Evolutionary conservation across 2,888 invertebrate species (phyloP), one percentile per base, ranked within the genome.

Genomic region (Trissolcus japonicus): DNA sequence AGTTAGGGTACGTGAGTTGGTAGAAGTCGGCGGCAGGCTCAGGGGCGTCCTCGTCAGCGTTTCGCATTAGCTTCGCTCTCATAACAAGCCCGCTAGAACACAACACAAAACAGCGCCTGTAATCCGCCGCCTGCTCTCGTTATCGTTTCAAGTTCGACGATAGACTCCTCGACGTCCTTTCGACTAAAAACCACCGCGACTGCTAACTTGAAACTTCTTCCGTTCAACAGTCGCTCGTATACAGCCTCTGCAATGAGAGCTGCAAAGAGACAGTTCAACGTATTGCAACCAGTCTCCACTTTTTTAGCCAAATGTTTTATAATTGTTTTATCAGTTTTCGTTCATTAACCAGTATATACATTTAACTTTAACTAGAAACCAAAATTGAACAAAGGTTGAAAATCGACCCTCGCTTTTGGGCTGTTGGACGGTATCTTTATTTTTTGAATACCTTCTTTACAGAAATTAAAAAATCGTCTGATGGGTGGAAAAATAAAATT

Each of bases 1-100:
- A 87, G 87, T 87, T 87, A 86, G 87, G 86, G 82, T 87, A 88
- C 83, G 87, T 88, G 86, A 88, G 87, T 86, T 87, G 87, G 84
- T 87, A 87, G 87, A 85, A 87, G 86, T 87, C 86, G 84, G 87
- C 88, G 86, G 86, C 86, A 84, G 65, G 62, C 55, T 63, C 57
- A 7, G 83, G 84, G 82, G 83, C 84, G 83, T 87, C 86, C 84
- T 88, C 87, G 82, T 84, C 87, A 81, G 84, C 82, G 82, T 83
- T 86, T 86, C 85, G 86, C 85, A 85, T 85, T 86, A 86, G 86
- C 87, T 85, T 87, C 86, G 85, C 86, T 86, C 83, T 86, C 82
- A 86, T 87, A 86, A 86, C 83, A 83, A 87, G 87, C 86, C 84
- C 86, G 84, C 88, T 88, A 88, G 87, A 88, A 88, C 87, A 87